Evolutionary conservation across 2,888 invertebrate genomes (phyloP).

Genomic region (Odontocerum albicorne): DNA sequence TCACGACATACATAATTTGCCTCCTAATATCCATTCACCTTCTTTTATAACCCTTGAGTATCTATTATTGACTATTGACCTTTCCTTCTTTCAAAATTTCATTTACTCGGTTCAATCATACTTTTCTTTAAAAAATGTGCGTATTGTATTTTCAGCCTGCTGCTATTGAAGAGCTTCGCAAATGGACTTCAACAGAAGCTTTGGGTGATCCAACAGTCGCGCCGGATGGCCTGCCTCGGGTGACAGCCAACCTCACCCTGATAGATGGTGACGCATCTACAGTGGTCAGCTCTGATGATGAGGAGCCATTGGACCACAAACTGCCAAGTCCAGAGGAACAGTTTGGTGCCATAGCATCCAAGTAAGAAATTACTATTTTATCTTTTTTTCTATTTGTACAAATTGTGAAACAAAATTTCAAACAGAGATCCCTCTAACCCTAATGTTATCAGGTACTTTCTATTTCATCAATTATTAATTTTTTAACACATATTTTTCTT

Average conservation of each 20-base stretch:
- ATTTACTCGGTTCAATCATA: no score
- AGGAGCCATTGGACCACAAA: constrained; percentile 79
- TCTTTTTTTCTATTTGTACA: constrained; percentile 28
- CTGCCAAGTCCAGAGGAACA: constrained; percentile 88
- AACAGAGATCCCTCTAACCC: no score
- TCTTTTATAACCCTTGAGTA: no score
- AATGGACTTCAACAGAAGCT: constrained; percentile 84
- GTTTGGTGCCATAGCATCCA: constrained; percentile 77
- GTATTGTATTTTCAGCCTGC: constrained; percentile 76
- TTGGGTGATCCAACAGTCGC: constrained; percentile 80
- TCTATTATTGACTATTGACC: no score
- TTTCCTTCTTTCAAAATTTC: no score
- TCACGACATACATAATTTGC: no score
- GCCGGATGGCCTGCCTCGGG: constrained; percentile 76
- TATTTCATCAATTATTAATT: no score
- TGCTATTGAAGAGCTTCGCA: constrained; percentile 74
- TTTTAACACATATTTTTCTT: no score
- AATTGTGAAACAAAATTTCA: no score
- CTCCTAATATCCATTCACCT: no score
- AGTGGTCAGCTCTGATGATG: constrained; percentile 60
- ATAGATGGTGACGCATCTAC: constrained; percentile 55
- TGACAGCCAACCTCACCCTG: constrained; percentile 56
- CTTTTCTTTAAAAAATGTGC: no score
- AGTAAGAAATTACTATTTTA: constrained; percentile 66
- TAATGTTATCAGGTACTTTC: no score